A percentile compares a stretch with the other conserved stretches of the same genome.
Conservation (phyloP, 2,113 vertebrate species). For the Microtus richardsoni region DNA sequence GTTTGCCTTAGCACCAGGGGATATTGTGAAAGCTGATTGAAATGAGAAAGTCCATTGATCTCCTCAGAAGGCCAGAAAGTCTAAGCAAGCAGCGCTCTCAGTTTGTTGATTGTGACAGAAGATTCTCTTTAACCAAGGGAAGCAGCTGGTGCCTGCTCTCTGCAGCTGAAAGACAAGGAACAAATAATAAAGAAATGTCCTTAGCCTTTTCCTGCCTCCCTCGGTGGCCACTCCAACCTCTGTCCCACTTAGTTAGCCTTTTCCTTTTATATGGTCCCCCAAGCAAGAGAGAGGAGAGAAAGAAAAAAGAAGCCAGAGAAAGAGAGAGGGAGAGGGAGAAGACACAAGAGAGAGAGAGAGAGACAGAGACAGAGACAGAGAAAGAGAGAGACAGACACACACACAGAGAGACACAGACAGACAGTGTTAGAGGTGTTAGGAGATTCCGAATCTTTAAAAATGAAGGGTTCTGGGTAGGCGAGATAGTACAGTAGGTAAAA, state of each 20-base stretch:
- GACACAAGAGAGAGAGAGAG: neutral
- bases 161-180: slow-evolving; percentile 17
- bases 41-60: slow-evolving; percentile 73
- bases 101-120: slow-evolving; percentile 69
- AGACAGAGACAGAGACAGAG: neutral
- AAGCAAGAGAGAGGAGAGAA: neutral
- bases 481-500: neutral
- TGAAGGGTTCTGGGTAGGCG: neutral
- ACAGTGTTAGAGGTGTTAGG: neutral
- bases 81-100: slow-evolving; percentile 60
- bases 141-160: slow-evolving; percentile 72
- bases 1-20: slow-evolving; percentile 73
- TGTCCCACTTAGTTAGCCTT: neutral
- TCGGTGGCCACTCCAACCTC: slow-evolving; percentile 29
- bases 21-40: slow-evolving; percentile 76
- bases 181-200: neutral
- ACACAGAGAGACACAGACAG: neutral
- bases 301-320: neutral
- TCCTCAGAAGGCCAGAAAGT: slow-evolving; percentile 37
- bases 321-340: neutral
- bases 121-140: slow-evolving; percentile 36
- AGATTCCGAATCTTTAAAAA: neutral
- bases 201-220: slow-evolving; percentile 49
- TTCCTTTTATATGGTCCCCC: neutral
- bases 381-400: neutral